These are phyloP conservation scores for Sphaeramia orbicularis DNA, from an alignment of 2,797 vertebrate species.

Conservation along the genomic window DNA sequence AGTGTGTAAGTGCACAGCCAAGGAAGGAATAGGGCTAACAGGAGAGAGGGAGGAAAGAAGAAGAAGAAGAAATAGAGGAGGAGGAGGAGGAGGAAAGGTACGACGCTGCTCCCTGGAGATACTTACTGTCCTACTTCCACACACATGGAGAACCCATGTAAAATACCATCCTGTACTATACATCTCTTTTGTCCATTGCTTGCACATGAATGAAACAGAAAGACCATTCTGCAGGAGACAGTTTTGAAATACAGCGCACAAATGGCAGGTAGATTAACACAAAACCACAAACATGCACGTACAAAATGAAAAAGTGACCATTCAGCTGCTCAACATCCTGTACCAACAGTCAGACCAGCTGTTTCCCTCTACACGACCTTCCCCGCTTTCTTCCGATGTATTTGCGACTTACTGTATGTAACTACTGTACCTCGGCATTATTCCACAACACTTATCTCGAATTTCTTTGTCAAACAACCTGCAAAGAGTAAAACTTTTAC, in stretches of 20 bases:
- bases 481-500: too few species aligned
- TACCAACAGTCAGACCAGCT: slow-evolving; percentile 68
- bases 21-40: slow-evolving; percentile 46
- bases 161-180: slow-evolving; percentile 1
- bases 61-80: too few species aligned
- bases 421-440: slow-evolving; percentile 11
- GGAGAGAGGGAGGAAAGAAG: slow-evolving; percentile 36
- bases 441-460: too few species aligned
- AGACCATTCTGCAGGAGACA: slow-evolving; percentile 5
- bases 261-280: slow-evolving; percentile 36
- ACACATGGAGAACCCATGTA: slow-evolving; percentile 28
- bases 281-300: slow-evolving; percentile 17
- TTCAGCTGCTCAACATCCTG: slow-evolving; percentile 72
- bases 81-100: slow-evolving; percentile 37
- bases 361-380: slow-evolving; percentile 72
- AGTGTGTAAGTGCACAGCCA: slow-evolving; percentile 17
- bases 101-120: slow-evolving; percentile 62
- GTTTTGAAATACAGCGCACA: slow-evolving; percentile 36
- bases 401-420: not conserved
- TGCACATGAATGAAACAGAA: slow-evolving; percentile 30
- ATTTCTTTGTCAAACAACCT: too few species aligned
- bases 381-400: slow-evolving; percentile 34
- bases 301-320: slow-evolving; percentile 51
- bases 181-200: slow-evolving; percentile 8
- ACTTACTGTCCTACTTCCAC: slow-evolving; percentile 71